Conservation (phyloP, 2,113 vertebrate genomes). For the Spea multiplicata region DNA sequence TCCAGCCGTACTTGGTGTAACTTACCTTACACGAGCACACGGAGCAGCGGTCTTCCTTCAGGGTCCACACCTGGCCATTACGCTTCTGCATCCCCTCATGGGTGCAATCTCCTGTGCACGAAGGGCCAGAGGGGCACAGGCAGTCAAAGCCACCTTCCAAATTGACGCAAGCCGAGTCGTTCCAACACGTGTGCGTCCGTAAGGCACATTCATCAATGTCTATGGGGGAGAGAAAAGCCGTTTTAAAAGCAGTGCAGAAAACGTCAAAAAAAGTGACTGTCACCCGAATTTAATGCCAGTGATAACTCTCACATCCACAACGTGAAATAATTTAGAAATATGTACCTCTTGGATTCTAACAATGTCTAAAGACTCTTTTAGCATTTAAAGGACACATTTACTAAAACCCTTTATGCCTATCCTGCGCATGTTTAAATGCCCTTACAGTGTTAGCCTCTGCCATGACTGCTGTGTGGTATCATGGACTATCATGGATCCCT, state of each 20-base stretch:
- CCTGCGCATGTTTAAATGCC: too few relatives aligned
- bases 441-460: too few relatives aligned
- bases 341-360: too few relatives aligned
- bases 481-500: too few relatives aligned
- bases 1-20: not conserved
- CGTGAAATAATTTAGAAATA: too few relatives aligned
- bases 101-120: constrained; percentile 87
- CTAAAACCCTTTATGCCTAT: too few relatives aligned
- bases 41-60: constrained; percentile 82
- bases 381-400: too few relatives aligned
- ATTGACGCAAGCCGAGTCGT: constrained; percentile 91
- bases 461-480: too few relatives aligned
- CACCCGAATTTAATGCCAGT: too few relatives aligned
- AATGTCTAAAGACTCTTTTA: too few relatives aligned
- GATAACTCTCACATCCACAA: too few relatives aligned
- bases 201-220: constrained; percentile 91
- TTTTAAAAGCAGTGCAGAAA: not conserved
- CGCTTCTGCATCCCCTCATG: constrained; percentile 76
- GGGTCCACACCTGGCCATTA: constrained; percentile 89
- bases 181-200: constrained; percentile 92
- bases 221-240: constrained; percentile 56
- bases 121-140: constrained; percentile 80
- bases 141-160: constrained; percentile 90
- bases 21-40: constrained; percentile 91
- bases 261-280: too few relatives aligned